Base-by-base conservation (phyloP, 2,797 vertebrate species). In the Leptatherina wallacei region DNA sequence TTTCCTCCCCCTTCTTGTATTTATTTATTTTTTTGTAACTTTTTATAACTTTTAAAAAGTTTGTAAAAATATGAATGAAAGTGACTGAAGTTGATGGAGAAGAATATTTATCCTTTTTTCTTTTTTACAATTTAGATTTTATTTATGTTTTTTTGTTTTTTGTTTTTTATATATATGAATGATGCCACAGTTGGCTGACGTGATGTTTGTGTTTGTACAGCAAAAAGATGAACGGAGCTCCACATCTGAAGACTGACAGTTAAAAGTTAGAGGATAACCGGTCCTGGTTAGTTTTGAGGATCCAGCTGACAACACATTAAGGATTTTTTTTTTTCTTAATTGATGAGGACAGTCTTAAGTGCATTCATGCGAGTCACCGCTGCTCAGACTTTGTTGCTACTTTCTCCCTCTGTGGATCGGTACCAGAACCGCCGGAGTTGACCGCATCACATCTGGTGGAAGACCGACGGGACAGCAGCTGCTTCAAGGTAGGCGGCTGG, bases 401-500 rank as follows among this genome's bases (percentile, higher is more conserved):
- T 82, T 88, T 87, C 84, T 78, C 29, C 71, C 62, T 74, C 76
- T 51, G 81, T 84, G 87, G 88, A 88, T 81, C 85, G 81, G 83
- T 59, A 69, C 59, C 81, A 85, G 77, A 85, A 75, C 77, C 82
- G 71, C 76, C 84, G 88, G 82, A 85, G 86, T 64, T 94, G 90
- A 94, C 85, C 90, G 83, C 90, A 94, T 95, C 93, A 85, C 74
- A 66, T 63, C 71, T 61, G 81, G 73, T 83, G 89, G 88, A 89
- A 73, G 70, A 83, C 63, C 78, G 55, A 77, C 77, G 44, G 78
- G 83, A 82, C 83, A 65, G 74, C 81, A 88, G 88, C 92, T 91
- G 89, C 85, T 91, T 88, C 89, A 95, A 95, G 94, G 95, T 95
- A 95, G 68, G 89, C 32, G 69, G 66, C 60, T 60, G 6, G 29